Evolutionary conservation across 2,888 invertebrate genomes (phyloP), one percentile per base, ranked within the genome.

Genomic region (Geotrupes spiniger): DNA sequence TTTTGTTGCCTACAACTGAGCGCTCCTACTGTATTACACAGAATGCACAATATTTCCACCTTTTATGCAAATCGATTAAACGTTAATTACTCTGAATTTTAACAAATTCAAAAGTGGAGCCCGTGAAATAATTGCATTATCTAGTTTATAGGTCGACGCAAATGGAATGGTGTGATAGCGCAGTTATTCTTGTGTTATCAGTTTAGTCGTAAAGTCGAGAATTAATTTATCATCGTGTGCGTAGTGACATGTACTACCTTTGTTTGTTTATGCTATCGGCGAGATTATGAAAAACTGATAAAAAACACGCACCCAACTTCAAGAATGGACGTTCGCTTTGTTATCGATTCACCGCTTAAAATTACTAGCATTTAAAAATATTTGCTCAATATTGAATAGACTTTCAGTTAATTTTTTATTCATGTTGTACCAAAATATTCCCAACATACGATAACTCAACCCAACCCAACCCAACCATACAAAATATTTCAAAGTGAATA

Each of bases 271-370:
- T 25, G 43, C 27, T 21, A 31, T 33, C 36, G n/a, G 10, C 9
- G 15, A 33, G 33, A 33, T 43, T 43, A 33, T 43, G 36, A 6
- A 33, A 31, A 36, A 16, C 11, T 40, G 51, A 51, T 51, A 51
- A 38, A 26, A 27, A 42, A 42, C 51, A 51, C 51, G 51, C 47
- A 28, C 42, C 41, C 42, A 46, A n/a, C n/a, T 42, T 46, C 42
- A 46, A 51, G 47, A 47, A 43, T 44, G 12, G 3, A 21, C 21
- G 6, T 4, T 21, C 21, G 6, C 3, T 21, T 21, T 21, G 6
- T 21, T 6, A 21, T 6, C 6, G 21, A 21, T 21, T 16, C 37
- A 31, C 15, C 17, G 25, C 8, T 14, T 28, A 38, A 14, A 28
- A 16, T 17, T 11, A 15, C 9, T 11, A 21, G 3, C 26, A 6